Base-by-base conservation (phyloP, 1,140 invertebrate genomes). In the Dendroctonus valens region DNA sequence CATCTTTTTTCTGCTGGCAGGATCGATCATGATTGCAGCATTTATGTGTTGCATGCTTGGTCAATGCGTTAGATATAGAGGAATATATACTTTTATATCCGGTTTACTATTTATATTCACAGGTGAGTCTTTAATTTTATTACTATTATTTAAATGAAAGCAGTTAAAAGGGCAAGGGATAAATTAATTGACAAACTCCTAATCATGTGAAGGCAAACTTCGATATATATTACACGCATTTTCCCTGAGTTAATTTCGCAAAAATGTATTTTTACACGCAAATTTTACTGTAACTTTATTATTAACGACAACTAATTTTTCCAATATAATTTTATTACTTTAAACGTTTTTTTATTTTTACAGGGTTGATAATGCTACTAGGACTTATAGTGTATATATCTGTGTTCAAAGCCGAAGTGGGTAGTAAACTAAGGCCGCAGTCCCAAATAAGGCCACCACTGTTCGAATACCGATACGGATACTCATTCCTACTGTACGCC, bases 311-410 rank as follows among this genome's bases (percentile, higher is more conserved):
- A 26, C 26, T 26, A 2, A 26, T 26, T 26, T 2, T 26, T 3
- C 9, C 8, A 52, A 52, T 52, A 52, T 52, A 26, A 26, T 15
- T 11, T n/a, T 12, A 41, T 57, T 57, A 57, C 50, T n/a, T n/a
- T 58, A 5, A 44, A 26, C 26, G n/a, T 26, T 26, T 26, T 26
- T 3, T 2, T 2, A 26, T 55, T 67, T 44, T 83, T 83, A 14
- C 79, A 94, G 93, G 92, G 75, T 81, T 96, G 42, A 82, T 93
- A 58, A 93, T 94, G 89, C 84, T 95, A 59, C 89, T 91, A 59
- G 92, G 91, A 15, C 85, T 94, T 74, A 91, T 96, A 69, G 91
- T 94, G 83, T 96, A 94, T 84, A 93, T 96, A 81, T 93, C 92
- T 8, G 88, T 93, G 57, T 91, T 96, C 74, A 95, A 95, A 80